Conservation (phyloP, 2,113 vertebrate genomes). For the Lophochroa leadbeateri region DNA sequence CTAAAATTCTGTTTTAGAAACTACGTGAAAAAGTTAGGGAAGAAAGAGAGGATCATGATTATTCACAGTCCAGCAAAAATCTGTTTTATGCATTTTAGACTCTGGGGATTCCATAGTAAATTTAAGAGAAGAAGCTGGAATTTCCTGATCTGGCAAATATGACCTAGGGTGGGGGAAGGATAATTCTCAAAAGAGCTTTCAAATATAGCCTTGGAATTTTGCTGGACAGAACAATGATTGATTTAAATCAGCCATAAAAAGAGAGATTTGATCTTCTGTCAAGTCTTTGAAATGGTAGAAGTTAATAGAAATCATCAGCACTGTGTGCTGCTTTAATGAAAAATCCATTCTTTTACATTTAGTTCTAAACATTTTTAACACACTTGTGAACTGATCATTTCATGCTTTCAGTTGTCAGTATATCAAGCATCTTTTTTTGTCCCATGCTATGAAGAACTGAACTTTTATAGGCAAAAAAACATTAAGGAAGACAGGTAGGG, state of each 20-base stretch:
- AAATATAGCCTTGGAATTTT: slow-evolving; percentile 22
- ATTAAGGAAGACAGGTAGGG: background rate
- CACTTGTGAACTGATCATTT: background rate
- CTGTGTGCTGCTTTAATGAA: background rate
- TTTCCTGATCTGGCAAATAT: slow-evolving; percentile 54
- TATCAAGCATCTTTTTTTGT: background rate
- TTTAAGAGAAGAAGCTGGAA: slow-evolving; percentile 42
- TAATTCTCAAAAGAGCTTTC: slow-evolving; percentile 43
- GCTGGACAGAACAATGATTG: slow-evolving; percentile 31
- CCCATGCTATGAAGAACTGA: background rate
- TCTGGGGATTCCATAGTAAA: slow-evolving; percentile 16
- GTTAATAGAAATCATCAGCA: slow-evolving; percentile 3
- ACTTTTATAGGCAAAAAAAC: background rate
- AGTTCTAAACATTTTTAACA: background rate
- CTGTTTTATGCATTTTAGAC: background rate
- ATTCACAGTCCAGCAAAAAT: slow-evolving; percentile 20
- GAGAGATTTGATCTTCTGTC: slow-evolving; percentile 8
- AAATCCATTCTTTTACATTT: background rate
- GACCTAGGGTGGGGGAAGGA: background rate
- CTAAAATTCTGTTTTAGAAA: slow-evolving; percentile 16
- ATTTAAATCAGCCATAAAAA: slow-evolving; percentile 37
- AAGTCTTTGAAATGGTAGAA: slow-evolving; percentile 8
- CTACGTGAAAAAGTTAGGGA: background rate
- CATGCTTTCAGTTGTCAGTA: background rate
- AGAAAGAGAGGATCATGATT: background rate